phyloP scores from a whole-genome alignment of 2,888 invertebrate species.

The Rotaria socialis region DNA sequence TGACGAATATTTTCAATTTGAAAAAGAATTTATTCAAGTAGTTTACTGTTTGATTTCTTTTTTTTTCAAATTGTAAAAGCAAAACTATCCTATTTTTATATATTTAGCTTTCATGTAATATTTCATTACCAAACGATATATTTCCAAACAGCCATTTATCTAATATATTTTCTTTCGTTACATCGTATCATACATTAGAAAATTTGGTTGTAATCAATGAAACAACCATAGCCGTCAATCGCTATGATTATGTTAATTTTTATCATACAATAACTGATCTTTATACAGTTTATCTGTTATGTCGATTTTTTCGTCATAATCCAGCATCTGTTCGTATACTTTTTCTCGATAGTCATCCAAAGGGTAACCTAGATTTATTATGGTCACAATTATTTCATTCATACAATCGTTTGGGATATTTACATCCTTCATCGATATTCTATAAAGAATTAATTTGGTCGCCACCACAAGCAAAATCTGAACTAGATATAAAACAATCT shows the following conservation, averaged over 20 bases:
- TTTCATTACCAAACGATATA: not conserved
- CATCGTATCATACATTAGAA: not conserved
- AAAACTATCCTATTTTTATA: not conserved
- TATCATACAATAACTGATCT: conserved; percentile 55
- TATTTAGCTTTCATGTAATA: not conserved
- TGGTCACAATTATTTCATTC: conserved; percentile 55
- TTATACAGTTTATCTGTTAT: conserved; percentile 53
- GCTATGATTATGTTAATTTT: conserved; percentile 55
- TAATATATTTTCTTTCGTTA: not conserved
- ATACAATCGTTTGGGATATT: conserved; percentile 50
- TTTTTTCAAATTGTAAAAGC: not conserved
- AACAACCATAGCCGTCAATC: conserved; percentile 43
- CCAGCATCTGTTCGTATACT: conserved; percentile 52
- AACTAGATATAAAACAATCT: not conserved
- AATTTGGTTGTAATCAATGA: not conserved
- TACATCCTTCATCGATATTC: conserved; percentile 45
- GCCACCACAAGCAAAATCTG: conserved; percentile 15
- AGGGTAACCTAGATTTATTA: conserved; percentile 52
- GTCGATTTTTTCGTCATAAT: conserved; percentile 49
- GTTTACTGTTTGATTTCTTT: conserved; percentile 47
- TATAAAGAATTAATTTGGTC: conserved; percentile 32
- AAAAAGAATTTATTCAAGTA: conserved; percentile 50
- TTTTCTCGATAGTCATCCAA: conserved; percentile 56
- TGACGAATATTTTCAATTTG: conserved; percentile 50
- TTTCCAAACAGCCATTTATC: not conserved